Evolutionary conservation across 2,113 vertebrate species (phyloP), one percentile per base, ranked within the genome.

Genomic region (Crotophaga sulcirostris): DNA sequence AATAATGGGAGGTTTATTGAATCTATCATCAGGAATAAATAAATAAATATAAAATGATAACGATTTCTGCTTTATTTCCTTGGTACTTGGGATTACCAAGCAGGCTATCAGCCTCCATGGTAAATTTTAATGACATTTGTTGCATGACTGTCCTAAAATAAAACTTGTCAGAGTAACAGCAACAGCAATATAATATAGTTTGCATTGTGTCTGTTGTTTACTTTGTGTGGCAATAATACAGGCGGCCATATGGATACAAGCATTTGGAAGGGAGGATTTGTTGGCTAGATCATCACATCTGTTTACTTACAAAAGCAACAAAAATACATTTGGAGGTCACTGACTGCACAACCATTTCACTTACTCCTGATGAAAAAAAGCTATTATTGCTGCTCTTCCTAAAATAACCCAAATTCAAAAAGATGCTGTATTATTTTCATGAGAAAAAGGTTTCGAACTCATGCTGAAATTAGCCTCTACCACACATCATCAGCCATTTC

Each of bases 201-300:
- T 52, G 64, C 64, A 84, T 89, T 93, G 54, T 90, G 77, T 36
- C 49, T 90, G 66, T 84, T 96, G 67, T 96, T 97, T 92, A 86
- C 75, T 95, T 91, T 84, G 42, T 80, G 67, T 87, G 86, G 78
- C 84, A 96, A 60, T 95, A 94, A 92, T 84, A 87, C 72, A 89
- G 75, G 36, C 74, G 4, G 69, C 90, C 95, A 97, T 96, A 97
- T 97, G 95, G 93, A 93, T 95, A 62, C 4, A 59, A 96, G 74
- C 91, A 96, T 96, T 97, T 97, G 96, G 93, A 70, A 95, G 89
- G 89, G 77, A 96, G 91, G 95, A 96, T 97, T 95, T 96, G 94
- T 96, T 95, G 93, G 84, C 94, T 82, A 79, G 89, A 96, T 79
- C 94, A 83, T 64, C 88, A 96, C 97, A 95, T 92, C 96, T 96